Conservation (phyloP, 2,888 invertebrate genomes). For the Caenorhabditis wallacei region DNA sequence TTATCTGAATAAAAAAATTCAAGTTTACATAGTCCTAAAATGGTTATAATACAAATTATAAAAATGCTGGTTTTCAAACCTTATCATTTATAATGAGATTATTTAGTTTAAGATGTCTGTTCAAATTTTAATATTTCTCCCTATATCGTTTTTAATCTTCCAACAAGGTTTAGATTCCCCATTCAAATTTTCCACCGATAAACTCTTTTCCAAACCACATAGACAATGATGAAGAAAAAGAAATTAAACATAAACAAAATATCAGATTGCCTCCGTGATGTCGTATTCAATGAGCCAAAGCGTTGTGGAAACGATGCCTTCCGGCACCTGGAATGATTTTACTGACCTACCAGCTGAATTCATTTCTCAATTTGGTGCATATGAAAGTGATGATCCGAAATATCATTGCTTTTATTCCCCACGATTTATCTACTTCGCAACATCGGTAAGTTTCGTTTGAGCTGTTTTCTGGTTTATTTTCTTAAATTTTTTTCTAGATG, state of each 20-base stretch:
- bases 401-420: constrained; percentile 14
- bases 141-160: too few species aligned
- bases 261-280: constrained; percentile 24
- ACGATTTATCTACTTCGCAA: constrained; percentile 23
- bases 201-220: neutral
- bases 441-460: constrained; percentile 15
- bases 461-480: too few species aligned
- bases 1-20: too few species aligned
- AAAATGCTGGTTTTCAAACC: too few species aligned
- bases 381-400: neutral
- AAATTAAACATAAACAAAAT: constrained; percentile 44
- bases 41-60: too few species aligned
- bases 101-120: too few species aligned
- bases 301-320: constrained; percentile 42
- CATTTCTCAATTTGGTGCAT: constrained; percentile 16
- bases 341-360: constrained; percentile 50
- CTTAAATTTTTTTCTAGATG: constrained; percentile 75
- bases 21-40: too few species aligned
- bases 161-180: too few species aligned
- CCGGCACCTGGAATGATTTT: constrained; percentile 55
- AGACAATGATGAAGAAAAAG: neutral
- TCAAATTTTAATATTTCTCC: too few species aligned
- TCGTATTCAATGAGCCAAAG: constrained; percentile 18
- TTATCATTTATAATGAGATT: too few species aligned
- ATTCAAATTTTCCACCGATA: too few species aligned